A percentile compares a stretch with the other conserved stretches of the same genome.
These are phyloP conservation scores for Scortum barcoo DNA, from an alignment of 2,113 vertebrate genomes.

Conservation along the genomic window DNA sequence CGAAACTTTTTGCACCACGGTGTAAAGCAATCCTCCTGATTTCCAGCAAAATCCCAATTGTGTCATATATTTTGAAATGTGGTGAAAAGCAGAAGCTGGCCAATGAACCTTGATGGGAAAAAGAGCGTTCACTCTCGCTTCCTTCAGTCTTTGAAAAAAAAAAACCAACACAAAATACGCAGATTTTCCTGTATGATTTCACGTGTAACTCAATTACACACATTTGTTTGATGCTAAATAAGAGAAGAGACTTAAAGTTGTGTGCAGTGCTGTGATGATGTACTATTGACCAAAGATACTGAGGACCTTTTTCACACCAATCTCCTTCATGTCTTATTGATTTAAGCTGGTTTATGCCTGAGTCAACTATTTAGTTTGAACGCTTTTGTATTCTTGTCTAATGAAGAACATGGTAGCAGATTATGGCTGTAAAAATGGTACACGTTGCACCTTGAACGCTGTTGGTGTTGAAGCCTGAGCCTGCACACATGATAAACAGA, in stretches of 20 bases:
- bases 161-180: constrained; percentile 5
- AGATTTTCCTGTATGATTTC: constrained; percentile 2
- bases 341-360: background rate
- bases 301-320: background rate
- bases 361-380: background rate
- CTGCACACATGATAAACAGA: constrained; percentile 27
- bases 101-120: constrained; percentile 9
- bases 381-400: background rate
- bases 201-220: background rate
- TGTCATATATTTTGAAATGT: constrained; percentile 40
- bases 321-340: background rate
- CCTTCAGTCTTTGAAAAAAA: constrained; percentile 3
- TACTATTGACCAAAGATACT: background rate
- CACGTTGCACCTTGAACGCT: background rate
- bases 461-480: constrained; percentile 9
- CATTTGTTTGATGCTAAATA: background rate
- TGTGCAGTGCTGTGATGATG: background rate
- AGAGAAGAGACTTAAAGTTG: background rate
- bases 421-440: background rate
- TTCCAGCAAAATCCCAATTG: constrained; percentile 30
- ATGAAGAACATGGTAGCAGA: background rate
- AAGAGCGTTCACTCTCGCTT: background rate
- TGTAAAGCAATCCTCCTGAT: constrained; percentile 22
- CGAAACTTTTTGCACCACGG: constrained; percentile 29
- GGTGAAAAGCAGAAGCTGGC: background rate